Conservation (phyloP, 1,140 invertebrate species). For the Bombus polaris region DNA sequence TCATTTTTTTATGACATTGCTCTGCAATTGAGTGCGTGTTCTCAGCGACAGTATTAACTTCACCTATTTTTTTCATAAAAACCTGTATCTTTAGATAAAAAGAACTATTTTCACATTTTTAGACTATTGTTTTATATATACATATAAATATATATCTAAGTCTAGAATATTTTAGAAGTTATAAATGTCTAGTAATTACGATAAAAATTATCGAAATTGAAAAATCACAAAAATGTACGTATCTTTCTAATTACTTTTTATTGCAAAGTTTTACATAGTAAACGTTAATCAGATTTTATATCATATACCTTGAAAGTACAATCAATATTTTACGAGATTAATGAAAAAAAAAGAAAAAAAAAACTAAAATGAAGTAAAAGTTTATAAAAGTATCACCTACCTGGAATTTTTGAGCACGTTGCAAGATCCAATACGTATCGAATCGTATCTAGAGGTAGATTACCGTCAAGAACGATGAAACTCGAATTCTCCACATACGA, state of each 20-base stretch:
- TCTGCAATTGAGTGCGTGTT: background rate
- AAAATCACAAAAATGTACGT: background rate
- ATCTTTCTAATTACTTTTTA: constrained; percentile 24
- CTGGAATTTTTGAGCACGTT: constrained; percentile 85
- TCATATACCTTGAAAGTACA: background rate
- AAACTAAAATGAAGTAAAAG: background rate
- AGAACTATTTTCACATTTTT: background rate
- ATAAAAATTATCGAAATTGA: background rate
- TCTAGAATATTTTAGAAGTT: background rate
- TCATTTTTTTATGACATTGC: background rate
- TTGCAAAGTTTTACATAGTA: constrained; percentile 2
- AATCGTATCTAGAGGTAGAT: constrained; percentile 88
- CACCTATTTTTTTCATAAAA: background rate
- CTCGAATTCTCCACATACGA: constrained; percentile 83
- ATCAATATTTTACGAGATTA: background rate
- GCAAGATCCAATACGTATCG: constrained; percentile 86
- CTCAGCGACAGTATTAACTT: background rate
- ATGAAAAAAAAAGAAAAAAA: background rate
- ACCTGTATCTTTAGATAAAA: background rate
- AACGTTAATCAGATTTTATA: constrained; percentile 5
- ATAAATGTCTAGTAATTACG: background rate
- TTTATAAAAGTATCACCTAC: constrained; percentile 80
- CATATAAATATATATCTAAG: background rate
- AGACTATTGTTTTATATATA: background rate
- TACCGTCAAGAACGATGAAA: constrained; percentile 92